Conservation (phyloP, 2,113 vertebrate genomes). For the Phasianus colchicus region DNA sequence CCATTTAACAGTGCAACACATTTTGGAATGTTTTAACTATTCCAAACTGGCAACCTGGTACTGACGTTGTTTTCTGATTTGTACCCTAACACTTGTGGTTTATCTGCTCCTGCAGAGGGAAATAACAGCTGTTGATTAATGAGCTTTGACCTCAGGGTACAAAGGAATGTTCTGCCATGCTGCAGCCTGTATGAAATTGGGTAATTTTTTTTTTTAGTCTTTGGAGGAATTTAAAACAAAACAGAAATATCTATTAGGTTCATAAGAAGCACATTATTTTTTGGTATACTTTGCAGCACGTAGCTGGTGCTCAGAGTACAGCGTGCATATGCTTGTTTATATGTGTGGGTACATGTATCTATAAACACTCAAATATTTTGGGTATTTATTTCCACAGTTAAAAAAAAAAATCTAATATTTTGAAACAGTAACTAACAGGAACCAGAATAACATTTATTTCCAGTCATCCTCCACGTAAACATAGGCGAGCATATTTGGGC, state of each 20-base stretch:
- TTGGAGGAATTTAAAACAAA: not conserved
- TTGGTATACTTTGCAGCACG: no score
- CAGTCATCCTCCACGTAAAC: not conserved
- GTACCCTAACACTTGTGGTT: slow-evolving; percentile 34
- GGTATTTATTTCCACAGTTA: not conserved
- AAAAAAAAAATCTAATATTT: not conserved
- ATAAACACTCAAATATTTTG: not conserved
- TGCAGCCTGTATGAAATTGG: not conserved
- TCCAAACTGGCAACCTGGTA: slow-evolving; percentile 7
- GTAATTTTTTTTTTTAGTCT: not conserved
- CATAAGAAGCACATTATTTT: not conserved
- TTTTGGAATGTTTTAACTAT: slow-evolving; percentile 37
- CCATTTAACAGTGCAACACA: slow-evolving; percentile 45
- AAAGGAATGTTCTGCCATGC: slow-evolving; percentile 29
- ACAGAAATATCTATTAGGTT: slow-evolving; percentile 24
- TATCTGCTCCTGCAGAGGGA: not conserved
- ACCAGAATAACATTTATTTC: not conserved
- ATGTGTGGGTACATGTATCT: rapidly evolving
- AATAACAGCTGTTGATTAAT: not conserved
- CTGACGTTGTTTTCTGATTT: not conserved
- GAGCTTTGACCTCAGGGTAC: not conserved
- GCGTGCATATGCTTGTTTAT: rapidly evolving
- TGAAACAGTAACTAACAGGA: not conserved
- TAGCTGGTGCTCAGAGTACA: not conserved
- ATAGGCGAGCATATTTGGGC: not conserved